phyloP scores from a whole-genome alignment of 2,113 vertebrate genomes.

The Danio rerio region GRCz12tu NC_133190.1:3153501-3154000 shows the following conservation, averaged over 20 bases:
- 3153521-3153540: neutral
- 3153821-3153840: neutral
- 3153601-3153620: slow-evolving; percentile 15
- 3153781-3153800: neutral
- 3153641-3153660: slow-evolving; percentile 51
- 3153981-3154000: no score
- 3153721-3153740: slow-evolving; percentile 23
- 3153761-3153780: slow-evolving; percentile 24
- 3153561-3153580: slow-evolving; percentile 65
- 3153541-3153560: slow-evolving; percentile 33
- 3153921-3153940: slow-evolving; percentile 22
- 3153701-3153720: slow-evolving; percentile 32
- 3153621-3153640: slow-evolving; percentile 45
- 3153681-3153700: slow-evolving; percentile 23
- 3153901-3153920: slow-evolving; percentile 8
- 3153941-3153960: neutral
- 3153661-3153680: slow-evolving; percentile 46
- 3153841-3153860: neutral
- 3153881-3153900: slow-evolving; percentile 23
- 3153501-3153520: slow-evolving; percentile 45
- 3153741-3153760: slow-evolving; percentile 24
- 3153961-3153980: no score
- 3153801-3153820: neutral
- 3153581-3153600: slow-evolving; percentile 48
- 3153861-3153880: slow-evolving; percentile 14